Evolutionary conservation across 2,888 invertebrate species (phyloP).

Genomic region (Leptarthrus brevirostris): DNA sequence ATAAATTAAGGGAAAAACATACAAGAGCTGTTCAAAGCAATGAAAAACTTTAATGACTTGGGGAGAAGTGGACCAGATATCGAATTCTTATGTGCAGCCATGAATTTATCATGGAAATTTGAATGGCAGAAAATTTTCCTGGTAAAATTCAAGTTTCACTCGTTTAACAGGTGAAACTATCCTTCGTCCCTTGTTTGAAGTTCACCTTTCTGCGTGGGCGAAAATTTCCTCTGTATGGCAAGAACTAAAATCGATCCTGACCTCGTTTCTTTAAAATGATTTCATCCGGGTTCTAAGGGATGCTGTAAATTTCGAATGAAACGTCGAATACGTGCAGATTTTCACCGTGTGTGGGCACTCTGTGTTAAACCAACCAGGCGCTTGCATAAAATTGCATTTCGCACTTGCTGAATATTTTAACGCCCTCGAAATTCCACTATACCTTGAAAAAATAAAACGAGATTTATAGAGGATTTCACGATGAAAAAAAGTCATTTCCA

Average conservation of each 20-base stretch:
- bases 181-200: background rate
- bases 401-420: background rate
- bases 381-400: background rate
- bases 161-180: background rate
- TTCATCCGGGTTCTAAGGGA: background rate
- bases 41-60: too few species aligned
- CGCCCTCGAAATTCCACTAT: background rate
- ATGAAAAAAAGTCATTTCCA: too few species aligned
- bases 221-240: background rate
- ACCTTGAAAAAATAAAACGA: background rate
- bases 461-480: too few species aligned
- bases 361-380: background rate
- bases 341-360: background rate
- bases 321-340: background rate
- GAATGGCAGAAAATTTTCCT: too few species aligned
- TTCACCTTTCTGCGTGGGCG: background rate
- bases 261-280: background rate
- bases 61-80: too few species aligned
- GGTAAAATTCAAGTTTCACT: background rate
- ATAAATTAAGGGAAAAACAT: background rate
- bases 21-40: background rate
- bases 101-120: too few species aligned
- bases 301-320: background rate
- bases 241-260: background rate
- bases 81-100: too few species aligned